Evolutionary conservation across 2,888 invertebrate species (phyloP).

Genomic region (Cerastis leucographa): DNA sequence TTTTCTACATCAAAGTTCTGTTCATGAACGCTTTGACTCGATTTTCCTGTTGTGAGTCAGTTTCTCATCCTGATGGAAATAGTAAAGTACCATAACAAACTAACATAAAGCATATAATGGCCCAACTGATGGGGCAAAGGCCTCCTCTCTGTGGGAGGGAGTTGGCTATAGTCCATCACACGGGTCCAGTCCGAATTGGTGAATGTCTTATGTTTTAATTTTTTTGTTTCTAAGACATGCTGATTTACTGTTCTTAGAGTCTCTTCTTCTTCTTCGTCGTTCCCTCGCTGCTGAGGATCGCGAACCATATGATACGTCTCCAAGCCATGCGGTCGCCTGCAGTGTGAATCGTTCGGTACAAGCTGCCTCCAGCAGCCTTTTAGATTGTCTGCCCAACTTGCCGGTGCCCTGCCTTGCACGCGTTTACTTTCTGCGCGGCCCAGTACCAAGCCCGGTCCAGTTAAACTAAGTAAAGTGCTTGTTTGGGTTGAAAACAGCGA

Average conservation of each 20-base stretch:
- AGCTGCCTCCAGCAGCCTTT: too few relatives aligned
- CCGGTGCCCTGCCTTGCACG: too few relatives aligned
- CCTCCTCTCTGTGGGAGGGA: neutral
- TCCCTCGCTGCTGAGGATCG: too few relatives aligned
- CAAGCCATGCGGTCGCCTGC: too few relatives aligned
- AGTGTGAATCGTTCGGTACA: too few relatives aligned
- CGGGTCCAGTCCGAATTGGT: neutral
- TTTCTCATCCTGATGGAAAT: neutral
- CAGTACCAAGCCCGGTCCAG: too few relatives aligned
- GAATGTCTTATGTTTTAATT: neutral
- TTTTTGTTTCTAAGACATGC: neutral
- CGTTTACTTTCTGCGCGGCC: too few relatives aligned
- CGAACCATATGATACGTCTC: too few relatives aligned
- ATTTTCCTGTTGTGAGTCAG: conserved; percentile 1
- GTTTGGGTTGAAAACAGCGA: neutral
- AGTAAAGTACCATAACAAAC: neutral
- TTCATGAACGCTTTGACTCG: conserved; percentile 21
- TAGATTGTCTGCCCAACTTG: too few relatives aligned
- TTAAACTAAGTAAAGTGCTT: too few relatives aligned
- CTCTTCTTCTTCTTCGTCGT: too few relatives aligned
- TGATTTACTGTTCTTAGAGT: neutral
- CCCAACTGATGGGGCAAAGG: neutral
- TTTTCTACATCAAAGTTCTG: neutral
- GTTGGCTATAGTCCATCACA: neutral
- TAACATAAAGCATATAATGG: neutral